These are phyloP conservation scores for Sisyra nigra DNA, from an alignment of 2,888 invertebrate genomes.

Conservation along the genomic window DNA sequence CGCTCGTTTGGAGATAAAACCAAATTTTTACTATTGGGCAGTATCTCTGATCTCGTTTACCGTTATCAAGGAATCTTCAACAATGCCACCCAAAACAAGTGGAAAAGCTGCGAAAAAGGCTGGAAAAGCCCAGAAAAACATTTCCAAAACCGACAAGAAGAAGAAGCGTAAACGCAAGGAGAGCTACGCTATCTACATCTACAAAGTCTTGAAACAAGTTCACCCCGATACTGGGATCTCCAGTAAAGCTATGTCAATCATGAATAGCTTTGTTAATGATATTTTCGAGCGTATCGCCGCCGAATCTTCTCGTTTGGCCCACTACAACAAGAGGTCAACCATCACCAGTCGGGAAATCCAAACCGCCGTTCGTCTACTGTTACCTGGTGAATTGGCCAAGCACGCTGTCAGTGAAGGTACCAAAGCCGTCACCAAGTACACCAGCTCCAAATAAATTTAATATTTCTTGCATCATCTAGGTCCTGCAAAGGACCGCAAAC, in stretches of 20 bases:
- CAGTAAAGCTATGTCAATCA: slow-evolving; percentile 51
- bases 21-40: no score
- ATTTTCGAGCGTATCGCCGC: slow-evolving; percentile 54
- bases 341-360: slow-evolving; percentile 53
- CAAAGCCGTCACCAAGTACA: slow-evolving; percentile 32
- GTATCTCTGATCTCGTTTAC: no score
- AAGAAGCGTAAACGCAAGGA: slow-evolving; percentile 40
- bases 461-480: no score
- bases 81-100: slow-evolving; percentile 24
- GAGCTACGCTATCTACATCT: slow-evolving; percentile 41
- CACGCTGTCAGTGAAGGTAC: slow-evolving; percentile 52
- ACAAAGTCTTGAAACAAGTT: slow-evolving; percentile 24
- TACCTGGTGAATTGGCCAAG: slow-evolving; percentile 57
- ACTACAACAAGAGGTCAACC: slow-evolving; percentile 45
- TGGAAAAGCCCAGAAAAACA: slow-evolving; percentile 38
- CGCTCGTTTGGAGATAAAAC: no score
- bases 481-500: no score
- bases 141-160: slow-evolving; percentile 38
- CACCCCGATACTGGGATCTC: slow-evolving; percentile 50
- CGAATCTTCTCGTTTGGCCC: slow-evolving; percentile 45
- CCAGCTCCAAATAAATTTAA: slow-evolving; percentile 15
- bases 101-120: slow-evolving; percentile 32
- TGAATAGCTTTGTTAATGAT: slow-evolving; percentile 62
- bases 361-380: slow-evolving; percentile 44
- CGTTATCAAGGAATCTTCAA: no score